These are phyloP conservation scores for Hemistola chrysoprasaria DNA, from an alignment of 2,888 invertebrate species.

Conservation along the genomic window DNA sequence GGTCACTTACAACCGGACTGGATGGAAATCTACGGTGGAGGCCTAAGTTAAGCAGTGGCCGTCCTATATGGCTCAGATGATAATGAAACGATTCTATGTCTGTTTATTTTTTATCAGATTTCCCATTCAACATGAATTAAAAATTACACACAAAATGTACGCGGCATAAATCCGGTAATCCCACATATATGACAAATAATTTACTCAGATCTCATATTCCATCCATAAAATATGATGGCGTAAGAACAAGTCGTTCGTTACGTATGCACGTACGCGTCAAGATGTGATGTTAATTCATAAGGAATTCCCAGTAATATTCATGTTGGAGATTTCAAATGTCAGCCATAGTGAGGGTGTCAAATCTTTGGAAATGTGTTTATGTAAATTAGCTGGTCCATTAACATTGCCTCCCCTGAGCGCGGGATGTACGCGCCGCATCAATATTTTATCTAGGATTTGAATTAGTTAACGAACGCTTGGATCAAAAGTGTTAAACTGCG, in stretches of 20 bases:
- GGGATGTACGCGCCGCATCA: conserved; percentile 55
- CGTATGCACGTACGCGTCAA: conserved; percentile 38
- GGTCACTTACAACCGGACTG: no score
- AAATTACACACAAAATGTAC: no score
- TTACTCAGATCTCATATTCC: not conserved
- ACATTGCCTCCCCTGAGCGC: conserved; percentile 51
- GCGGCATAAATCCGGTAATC: not conserved
- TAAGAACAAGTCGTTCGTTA: conserved; percentile 42
- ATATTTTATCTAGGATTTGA: conserved; percentile 42
- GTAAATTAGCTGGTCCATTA: conserved; percentile 76
- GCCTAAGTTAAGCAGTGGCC: no score
- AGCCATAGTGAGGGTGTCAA: conserved; percentile 69
- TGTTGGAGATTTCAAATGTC: conserved; percentile 70
- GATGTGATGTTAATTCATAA: conserved; percentile 47
- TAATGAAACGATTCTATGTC: no score
- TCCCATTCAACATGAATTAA: no score
- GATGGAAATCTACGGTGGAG: no score
- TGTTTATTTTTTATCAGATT: no score
- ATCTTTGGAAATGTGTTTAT: conserved; percentile 77
- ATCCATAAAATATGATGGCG: conserved; percentile 41
- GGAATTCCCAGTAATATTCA: conserved; percentile 52
- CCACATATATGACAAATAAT: not conserved
- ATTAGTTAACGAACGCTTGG: conserved; percentile 24
- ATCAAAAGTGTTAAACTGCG: conserved; percentile 21
- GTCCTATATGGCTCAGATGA: no score